Evolutionary conservation across 2,797 vertebrate genomes (phyloP).

Genomic region (Notolabrus celidotus): DNA sequence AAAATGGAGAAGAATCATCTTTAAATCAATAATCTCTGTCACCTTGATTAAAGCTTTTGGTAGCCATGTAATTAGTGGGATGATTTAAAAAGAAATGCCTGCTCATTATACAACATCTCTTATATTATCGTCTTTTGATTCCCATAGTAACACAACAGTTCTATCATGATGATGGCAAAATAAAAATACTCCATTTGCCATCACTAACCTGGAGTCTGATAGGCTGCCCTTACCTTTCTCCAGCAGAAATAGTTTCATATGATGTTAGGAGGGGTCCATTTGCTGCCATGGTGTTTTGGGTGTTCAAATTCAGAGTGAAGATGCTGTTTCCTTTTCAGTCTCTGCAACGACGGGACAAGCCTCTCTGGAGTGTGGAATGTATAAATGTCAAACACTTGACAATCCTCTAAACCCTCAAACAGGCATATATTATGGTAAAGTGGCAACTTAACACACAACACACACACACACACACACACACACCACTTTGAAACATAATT

Average conservation of each 20-base stretch:
- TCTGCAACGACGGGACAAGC: conserved; percentile 36
- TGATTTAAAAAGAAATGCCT: no score
- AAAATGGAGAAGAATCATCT: no score
- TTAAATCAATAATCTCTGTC: no score
- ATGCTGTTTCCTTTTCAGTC: conserved; percentile 43
- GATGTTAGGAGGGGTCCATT: conserved; percentile 27
- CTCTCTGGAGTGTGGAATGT: conserved; percentile 25
- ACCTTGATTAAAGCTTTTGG: no score
- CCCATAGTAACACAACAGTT: no score
- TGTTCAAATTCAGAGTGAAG: conserved; percentile 47
- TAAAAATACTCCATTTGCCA: no score
- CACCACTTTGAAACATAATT: conserved; percentile 37
- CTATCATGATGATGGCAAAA: no score
- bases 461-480: conserved; percentile 24
- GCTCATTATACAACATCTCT: no score
- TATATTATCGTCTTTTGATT: no score
- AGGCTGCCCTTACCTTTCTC: neutral
- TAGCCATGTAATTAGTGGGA: no score
- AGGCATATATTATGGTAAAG: conserved; percentile 50
- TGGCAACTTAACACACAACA: conserved; percentile 26
- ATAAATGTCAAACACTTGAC: conserved; percentile 59
- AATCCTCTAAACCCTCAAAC: conserved; percentile 30
- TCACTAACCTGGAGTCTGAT: neutral
- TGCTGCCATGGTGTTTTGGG: conserved; percentile 34
- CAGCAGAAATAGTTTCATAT: conserved; percentile 1